phyloP scores from a whole-genome alignment of 2,888 invertebrate species.

The Harpalus rufipes region DNA sequence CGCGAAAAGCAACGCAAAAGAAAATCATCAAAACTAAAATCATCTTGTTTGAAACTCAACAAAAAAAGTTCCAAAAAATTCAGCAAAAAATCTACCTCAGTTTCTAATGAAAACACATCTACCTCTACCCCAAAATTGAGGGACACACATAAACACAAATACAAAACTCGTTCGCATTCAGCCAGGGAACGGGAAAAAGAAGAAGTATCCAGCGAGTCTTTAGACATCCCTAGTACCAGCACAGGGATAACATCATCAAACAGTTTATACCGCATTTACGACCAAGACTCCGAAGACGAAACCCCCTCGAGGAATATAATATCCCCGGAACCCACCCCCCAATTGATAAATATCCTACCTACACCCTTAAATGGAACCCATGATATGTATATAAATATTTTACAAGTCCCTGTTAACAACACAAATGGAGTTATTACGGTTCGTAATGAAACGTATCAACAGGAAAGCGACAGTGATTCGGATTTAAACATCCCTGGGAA shows the following conservation, averaged over 20 bases:
- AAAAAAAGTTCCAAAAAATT: conserved; percentile 52
- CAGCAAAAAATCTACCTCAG: conserved; percentile 58
- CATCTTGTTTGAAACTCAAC: conserved; percentile 61
- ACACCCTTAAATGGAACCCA: conserved; percentile 81
- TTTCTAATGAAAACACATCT: conserved; percentile 67
- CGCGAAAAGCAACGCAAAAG: conserved; percentile 70
- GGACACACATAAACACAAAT: conserved; percentile 58
- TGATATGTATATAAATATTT: conserved; percentile 74
- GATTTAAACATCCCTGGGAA: conserved; percentile 70
- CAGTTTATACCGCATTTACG: conserved; percentile 77
- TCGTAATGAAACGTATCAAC: conserved; percentile 73
- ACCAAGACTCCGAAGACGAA: conserved; percentile 82
- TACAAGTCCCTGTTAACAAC: conserved; percentile 72
- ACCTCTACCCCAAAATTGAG: conserved; percentile 68
- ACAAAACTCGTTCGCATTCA: conserved; percentile 55
- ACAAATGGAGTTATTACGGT: conserved; percentile 73
- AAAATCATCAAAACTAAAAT: conserved; percentile 71
- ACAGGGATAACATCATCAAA: conserved; percentile 77
- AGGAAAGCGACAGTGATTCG: conserved; percentile 77
- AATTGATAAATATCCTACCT: conserved; percentile 80
- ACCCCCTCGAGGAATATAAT: conserved; percentile 73
- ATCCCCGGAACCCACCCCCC: conserved; percentile 68
- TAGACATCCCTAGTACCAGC: conserved; percentile 84
- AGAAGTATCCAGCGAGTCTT: conserved; percentile 75
- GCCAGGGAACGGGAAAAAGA: conserved; percentile 55